phyloP scores from a whole-genome alignment of 2,797 vertebrate genomes.

The Chrysocyon brachyurus region DNA sequence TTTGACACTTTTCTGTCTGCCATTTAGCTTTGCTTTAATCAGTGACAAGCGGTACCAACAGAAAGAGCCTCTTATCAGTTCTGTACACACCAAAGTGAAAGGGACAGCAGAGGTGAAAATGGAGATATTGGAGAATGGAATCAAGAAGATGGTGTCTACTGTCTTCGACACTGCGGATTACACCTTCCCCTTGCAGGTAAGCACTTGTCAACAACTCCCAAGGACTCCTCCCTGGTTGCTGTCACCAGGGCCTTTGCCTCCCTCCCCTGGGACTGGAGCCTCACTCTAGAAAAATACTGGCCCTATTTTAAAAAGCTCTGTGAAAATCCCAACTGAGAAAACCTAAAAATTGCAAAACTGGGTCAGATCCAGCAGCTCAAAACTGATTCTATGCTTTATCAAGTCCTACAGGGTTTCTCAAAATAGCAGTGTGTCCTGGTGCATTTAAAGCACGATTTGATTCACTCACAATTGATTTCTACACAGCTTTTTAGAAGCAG shows the following conservation, averaged over 20 bases:
- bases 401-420: constrained; percentile 67
- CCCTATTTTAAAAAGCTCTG: constrained; percentile 66
- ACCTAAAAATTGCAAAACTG: constrained; percentile 78
- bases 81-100: constrained; percentile 92
- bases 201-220: background rate
- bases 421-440: constrained; percentile 69
- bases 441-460: background rate
- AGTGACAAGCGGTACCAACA: constrained; percentile 91
- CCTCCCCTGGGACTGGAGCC: background rate
- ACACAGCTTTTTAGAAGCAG: background rate
- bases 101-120: constrained; percentile 87
- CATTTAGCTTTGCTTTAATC: constrained; percentile 80
- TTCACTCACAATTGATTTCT: background rate
- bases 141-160: constrained; percentile 61
- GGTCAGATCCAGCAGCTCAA: constrained; percentile 70
- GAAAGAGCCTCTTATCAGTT: constrained; percentile 92
- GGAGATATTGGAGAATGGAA: background rate
- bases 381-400: constrained; percentile 58
- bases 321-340: constrained; percentile 79
- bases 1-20: constrained; percentile 51
- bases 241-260: background rate
- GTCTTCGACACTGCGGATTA: constrained; percentile 93
- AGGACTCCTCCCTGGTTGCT: background rate
- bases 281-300: background rate
- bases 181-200: constrained; percentile 90